These are phyloP conservation scores for Zaprionus davidi DNA, from an alignment of 1,140 invertebrate species.

Conservation along the genomic window DNA sequence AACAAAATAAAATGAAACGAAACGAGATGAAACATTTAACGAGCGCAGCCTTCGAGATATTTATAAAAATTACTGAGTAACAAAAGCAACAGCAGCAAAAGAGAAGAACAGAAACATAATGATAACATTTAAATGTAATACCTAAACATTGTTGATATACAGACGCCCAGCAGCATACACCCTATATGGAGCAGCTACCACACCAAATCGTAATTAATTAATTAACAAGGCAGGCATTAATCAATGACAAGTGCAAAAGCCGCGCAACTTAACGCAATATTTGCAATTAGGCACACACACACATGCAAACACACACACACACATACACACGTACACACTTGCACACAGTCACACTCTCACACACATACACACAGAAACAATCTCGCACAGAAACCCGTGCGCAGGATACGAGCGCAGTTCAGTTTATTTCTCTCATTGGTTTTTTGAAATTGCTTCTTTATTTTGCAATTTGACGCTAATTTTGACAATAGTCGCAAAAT, in stretches of 20 bases:
- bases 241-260: slow-evolving; percentile 56
- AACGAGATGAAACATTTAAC: slow-evolving; percentile 39
- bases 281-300: slow-evolving; percentile 22
- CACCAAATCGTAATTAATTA: slow-evolving; percentile 45
- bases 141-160: slow-evolving; percentile 62
- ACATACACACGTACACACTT: slow-evolving; percentile 12
- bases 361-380: neutral
- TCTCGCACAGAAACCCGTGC: neutral
- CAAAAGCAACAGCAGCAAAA: slow-evolving; percentile 14
- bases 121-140: slow-evolving; percentile 35
- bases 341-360: slow-evolving; percentile 10
- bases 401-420: slow-evolving; percentile 10
- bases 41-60: slow-evolving; percentile 65
- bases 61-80: slow-evolving; percentile 39
- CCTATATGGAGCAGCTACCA: slow-evolving; percentile 18
- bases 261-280: slow-evolving; percentile 46
- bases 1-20: slow-evolving; percentile 49
- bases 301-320: slow-evolving; percentile 3
- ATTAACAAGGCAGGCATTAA: slow-evolving; percentile 49
- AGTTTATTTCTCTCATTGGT: slow-evolving; percentile 8
- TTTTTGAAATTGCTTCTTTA: slow-evolving; percentile 27
- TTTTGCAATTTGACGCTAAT: slow-evolving; percentile 35
- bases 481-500: slow-evolving; percentile 41
- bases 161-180: slow-evolving; percentile 45
- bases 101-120: slow-evolving; percentile 16